phyloP scores from a whole-genome alignment of 1,140 invertebrate species.

The Rhopalosiphum padi region DNA sequence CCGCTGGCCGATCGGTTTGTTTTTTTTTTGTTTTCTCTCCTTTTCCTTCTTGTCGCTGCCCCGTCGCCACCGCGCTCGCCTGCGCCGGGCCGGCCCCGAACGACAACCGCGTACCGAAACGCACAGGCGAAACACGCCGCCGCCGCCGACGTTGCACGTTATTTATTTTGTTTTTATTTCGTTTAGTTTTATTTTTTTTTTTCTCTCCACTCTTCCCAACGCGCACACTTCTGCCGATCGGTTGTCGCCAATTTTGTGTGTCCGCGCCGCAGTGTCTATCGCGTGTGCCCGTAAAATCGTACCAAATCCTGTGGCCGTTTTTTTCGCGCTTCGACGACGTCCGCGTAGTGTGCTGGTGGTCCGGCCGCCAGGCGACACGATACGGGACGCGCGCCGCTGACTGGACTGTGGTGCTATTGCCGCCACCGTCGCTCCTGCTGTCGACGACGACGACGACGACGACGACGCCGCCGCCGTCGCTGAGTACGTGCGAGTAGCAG shows the following conservation, averaged over 20 bases:
- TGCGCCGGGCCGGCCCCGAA: conserved; percentile 34
- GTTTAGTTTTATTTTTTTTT: conserved; percentile 45
- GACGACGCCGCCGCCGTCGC: neutral
- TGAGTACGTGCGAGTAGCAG: conserved; percentile 19
- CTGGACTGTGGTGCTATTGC: conserved; percentile 45
- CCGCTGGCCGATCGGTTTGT: conserved; percentile 51
- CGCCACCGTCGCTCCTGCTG: neutral
- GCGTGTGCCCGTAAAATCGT: neutral
- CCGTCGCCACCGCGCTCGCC: conserved; percentile 37
- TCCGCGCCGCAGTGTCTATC: neutral
- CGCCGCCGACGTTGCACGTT: conserved; percentile 36
- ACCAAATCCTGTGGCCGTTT: neutral
- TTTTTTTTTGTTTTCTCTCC: conserved; percentile 46
- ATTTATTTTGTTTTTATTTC: conserved; percentile 1
- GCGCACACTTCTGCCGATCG: neutral
- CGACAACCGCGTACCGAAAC: conserved; percentile 12
- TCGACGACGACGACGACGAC: neutral
- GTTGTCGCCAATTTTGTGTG: conserved; percentile 56
- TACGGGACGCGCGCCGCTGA: conserved; percentile 51
- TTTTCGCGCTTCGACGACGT: neutral
- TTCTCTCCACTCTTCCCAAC: neutral
- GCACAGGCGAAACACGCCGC: conserved; percentile 18
- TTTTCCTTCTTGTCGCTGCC: conserved; percentile 30
- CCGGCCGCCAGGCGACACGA: conserved; percentile 37
- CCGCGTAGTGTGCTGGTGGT: conserved; percentile 11